Conservation (phyloP, 2,113 vertebrate species). For the Pollachius pollachius region DNA sequence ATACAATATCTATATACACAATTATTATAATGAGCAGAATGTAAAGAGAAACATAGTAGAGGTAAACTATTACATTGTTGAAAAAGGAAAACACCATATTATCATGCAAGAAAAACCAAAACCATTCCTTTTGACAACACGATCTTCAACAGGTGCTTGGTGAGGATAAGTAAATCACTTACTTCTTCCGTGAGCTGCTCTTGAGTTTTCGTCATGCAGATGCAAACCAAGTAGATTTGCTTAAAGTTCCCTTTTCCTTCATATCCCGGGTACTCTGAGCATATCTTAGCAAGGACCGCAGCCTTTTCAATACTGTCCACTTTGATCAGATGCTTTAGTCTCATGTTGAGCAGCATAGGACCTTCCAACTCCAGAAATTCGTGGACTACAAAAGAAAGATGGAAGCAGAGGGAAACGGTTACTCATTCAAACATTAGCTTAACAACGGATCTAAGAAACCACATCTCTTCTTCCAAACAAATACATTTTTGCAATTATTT, state of each 20-base stretch:
- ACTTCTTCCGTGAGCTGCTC: slow-evolving; percentile 96
- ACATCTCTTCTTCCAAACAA: too few species aligned
- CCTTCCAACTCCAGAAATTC: slow-evolving; percentile 90
- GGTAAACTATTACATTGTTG: too few species aligned
- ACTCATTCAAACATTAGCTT: too few species aligned
- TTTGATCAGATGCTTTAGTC: slow-evolving; percentile 98
- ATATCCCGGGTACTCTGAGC: slow-evolving; percentile 92
- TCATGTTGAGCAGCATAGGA: slow-evolving; percentile 91
- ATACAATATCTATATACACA: too few species aligned
- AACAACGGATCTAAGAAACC: too few species aligned
- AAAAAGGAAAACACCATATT: too few species aligned
- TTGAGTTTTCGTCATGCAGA: slow-evolving; percentile 90
- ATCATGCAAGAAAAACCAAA: too few species aligned
- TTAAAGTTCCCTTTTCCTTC: slow-evolving; percentile 94
- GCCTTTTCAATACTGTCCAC: slow-evolving; percentile 86
- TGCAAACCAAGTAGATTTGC: slow-evolving; percentile 94
- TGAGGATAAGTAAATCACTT: slow-evolving; percentile 35
- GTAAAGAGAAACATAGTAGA: too few species aligned
- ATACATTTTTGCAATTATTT: too few species aligned
- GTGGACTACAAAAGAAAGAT: slow-evolving; percentile 73
- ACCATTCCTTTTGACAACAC: too few species aligned
- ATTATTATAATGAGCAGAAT: too few species aligned
- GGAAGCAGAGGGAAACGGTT: background rate
- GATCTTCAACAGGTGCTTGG: too few species aligned
- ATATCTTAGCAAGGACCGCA: slow-evolving; percentile 89